A percentile compares a stretch with the other conserved stretches of the same genome.
Conservation (phyloP, 2,113 vertebrate genomes). For the Salvator merianae region DNA sequence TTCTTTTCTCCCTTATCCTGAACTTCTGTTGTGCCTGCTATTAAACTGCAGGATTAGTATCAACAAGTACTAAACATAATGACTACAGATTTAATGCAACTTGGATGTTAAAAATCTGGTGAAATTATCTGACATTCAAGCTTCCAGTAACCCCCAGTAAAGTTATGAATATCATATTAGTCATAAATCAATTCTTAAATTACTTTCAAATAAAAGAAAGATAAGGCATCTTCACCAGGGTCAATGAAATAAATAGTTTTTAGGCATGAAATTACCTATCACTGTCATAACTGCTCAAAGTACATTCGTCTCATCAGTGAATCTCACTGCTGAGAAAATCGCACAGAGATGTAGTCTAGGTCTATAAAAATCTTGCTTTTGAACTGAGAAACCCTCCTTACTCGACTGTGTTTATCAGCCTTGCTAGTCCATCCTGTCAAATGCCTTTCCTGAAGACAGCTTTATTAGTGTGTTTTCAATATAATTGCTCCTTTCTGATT, state of each 20-base stretch:
- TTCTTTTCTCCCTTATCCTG: too few species aligned
- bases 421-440: conserved; percentile 2
- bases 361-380: not conserved
- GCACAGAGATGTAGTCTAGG: not conserved
- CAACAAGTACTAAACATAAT: too few species aligned
- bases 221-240: not conserved
- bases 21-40: too few species aligned
- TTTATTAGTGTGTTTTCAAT: not conserved
- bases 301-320: not conserved
- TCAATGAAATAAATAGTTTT: not conserved
- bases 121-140: too few species aligned
- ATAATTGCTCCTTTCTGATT: not conserved
- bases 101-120: too few species aligned
- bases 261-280: not conserved
- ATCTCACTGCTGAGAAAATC: not conserved
- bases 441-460: not conserved
- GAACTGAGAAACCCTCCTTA: not conserved
- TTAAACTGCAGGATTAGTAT: too few species aligned
- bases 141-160: too few species aligned
- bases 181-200: too few species aligned
- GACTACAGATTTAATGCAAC: too few species aligned
- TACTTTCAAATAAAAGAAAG: not conserved
- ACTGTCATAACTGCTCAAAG: not conserved
- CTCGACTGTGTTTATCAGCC: not conserved
- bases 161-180: too few species aligned